Base-by-base conservation (phyloP, 2,113 vertebrate genomes). In the Crotalus horridus region DNA sequence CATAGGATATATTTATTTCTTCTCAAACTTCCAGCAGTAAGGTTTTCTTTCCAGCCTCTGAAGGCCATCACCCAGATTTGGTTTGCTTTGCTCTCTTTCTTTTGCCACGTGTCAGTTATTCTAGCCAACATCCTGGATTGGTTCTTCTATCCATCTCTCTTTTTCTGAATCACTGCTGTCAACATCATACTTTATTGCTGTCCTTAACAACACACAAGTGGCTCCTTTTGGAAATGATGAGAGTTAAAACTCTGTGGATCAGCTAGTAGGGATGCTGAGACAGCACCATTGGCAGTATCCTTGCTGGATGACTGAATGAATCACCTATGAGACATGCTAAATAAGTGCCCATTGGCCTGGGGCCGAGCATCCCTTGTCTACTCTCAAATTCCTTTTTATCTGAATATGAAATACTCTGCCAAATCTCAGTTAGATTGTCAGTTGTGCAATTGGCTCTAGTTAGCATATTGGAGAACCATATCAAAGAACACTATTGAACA, bases 191-290 rank as follows among this genome's bases (percentile, higher is more conserved):
- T 90, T 94, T 69, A 74, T 85, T 92, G 88, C 91, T 55, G 58
- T 87, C 51, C 91, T 92, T 90, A 92, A 94, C 81, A 92, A 55
- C 88, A 94, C 91, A 92, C 93, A 87, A 94, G 93, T 92, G 93
- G 81, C 88, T 90, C 39, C 93, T 92, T 92, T 94, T 90, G 93
- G 93, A 94, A 90, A 48, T 43, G 39, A 48, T 87, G 74, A 90
- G 58, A 87, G 20, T 26, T 51, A 51, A 89, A 90, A 90, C 88
- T 90, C 91, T 81, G 74, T 90, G 88, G 90, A 92, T 92, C 88
- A 92, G 51, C 91, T 92, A 87, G 58, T 92, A 85, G 91, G 56
- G 43, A 90, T 90, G 81, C 91, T 87, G 91, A 90, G 88, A 89
- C 51, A 90, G 46, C 87, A 94, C 69, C 74, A 64, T 56, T 94